Evolutionary conservation across 2,113 vertebrate species (phyloP).

Genomic region (Castor canadensis): DNA sequence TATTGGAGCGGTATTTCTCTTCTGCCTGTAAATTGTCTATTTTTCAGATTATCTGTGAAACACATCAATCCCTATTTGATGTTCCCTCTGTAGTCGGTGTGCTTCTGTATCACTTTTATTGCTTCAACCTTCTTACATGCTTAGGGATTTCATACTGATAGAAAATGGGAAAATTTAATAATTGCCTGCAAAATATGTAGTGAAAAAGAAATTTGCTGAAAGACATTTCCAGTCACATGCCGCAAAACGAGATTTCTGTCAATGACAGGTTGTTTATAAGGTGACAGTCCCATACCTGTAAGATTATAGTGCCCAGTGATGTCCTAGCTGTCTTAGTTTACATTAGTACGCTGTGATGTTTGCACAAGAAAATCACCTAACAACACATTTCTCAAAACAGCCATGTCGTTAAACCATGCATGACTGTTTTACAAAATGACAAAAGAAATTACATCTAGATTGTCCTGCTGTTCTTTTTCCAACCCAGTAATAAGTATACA

Average conservation of each 20-base stretch:
- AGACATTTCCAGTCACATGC: neutral
- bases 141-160: neutral
- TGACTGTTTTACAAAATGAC: neutral
- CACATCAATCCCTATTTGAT: neutral
- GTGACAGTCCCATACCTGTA: neutral
- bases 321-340: neutral
- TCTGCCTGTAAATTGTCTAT: neutral
- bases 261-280: neutral
- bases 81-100: neutral
- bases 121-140: neutral
- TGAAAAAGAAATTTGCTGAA: slow-evolving; percentile 21
- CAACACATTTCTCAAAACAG: neutral
- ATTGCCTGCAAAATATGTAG: neutral
- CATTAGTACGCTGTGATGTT: neutral
- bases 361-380: neutral
- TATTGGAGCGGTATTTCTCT: neutral
- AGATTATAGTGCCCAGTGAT: neutral
- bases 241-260: neutral
- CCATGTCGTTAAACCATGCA: neutral
- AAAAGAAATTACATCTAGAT: neutral
- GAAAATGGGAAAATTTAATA: neutral
- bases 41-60: slow-evolving; percentile 22
- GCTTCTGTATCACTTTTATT: neutral
- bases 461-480: neutral
- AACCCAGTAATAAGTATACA: neutral